These are phyloP conservation scores for Salarias fasciatus DNA, from an alignment of 2,797 vertebrate species.

Conservation along the genomic window DNA sequence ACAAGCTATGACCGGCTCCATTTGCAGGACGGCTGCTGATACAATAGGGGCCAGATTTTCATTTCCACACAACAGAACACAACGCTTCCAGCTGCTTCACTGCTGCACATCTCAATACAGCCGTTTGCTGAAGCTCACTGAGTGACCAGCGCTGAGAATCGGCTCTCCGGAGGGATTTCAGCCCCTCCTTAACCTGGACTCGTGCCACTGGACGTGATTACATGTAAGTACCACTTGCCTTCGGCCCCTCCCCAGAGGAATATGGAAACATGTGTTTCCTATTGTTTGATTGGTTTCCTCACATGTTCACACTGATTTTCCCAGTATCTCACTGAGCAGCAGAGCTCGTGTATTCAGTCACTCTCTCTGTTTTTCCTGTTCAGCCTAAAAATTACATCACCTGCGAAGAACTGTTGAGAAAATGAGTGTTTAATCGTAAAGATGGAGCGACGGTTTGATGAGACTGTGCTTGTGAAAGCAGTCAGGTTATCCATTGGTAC, in stretches of 20 bases:
- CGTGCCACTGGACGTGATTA: conserved; percentile 50
- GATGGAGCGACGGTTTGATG: background rate
- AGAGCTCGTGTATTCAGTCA: conserved; percentile 5
- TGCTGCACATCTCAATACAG: too few species aligned
- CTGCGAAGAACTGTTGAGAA: background rate
- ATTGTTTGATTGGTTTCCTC: conserved; percentile 57
- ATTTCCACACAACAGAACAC: conserved; percentile 41
- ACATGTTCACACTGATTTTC: conserved; percentile 39
- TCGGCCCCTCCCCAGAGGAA: conserved; percentile 24
- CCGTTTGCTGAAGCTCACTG: conserved; percentile 34
- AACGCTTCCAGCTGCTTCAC: conserved; percentile 38
- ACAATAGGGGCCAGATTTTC: conserved; percentile 30
- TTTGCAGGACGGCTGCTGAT: conserved; percentile 62
- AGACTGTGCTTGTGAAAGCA: background rate
- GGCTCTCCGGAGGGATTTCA: conserved; percentile 26
- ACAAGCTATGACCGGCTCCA: conserved; percentile 79
- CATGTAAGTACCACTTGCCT: conserved; percentile 54
- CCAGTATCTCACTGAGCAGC: conserved; percentile 41
- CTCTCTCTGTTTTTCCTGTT: conserved; percentile 10
- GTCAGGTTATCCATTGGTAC: background rate
- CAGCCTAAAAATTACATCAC: conserved; percentile 19
- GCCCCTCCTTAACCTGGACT: conserved; percentile 42
- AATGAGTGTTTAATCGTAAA: background rate
- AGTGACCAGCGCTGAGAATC: conserved; percentile 23
- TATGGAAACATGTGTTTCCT: conserved; percentile 69